phyloP scores from a whole-genome alignment of 2,797 vertebrate genomes.

The Pipistrellus pygmaeus region DNA sequence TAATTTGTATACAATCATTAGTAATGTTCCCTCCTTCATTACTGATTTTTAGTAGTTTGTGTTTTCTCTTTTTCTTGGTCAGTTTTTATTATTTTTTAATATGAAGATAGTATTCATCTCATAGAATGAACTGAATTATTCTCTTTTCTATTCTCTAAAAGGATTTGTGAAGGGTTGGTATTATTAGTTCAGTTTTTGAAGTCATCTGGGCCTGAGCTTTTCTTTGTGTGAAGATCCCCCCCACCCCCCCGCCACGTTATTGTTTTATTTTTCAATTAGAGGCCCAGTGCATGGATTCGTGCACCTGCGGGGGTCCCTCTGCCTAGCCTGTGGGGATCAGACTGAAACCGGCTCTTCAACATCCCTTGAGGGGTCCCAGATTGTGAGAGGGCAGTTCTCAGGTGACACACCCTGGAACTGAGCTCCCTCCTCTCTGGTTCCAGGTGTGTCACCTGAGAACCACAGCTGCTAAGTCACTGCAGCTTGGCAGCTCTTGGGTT shows the following conservation, averaged over 20 bases:
- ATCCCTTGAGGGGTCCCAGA: no score
- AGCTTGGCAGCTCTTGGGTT: no score
- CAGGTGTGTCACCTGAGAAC: no score
- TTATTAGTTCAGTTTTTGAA: constrained; percentile 4
- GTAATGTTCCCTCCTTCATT: not conserved
- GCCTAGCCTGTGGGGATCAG: no score
- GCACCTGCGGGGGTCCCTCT: no score
- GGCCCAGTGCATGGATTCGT: no score
- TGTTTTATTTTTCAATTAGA: not conserved
- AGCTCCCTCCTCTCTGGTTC: no score
- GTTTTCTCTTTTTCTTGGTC: not conserved
- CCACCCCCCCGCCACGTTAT: not conserved
- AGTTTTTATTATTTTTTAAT: not conserved
- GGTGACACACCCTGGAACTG: no score
- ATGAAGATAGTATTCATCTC: not conserved
- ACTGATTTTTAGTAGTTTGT: not conserved
- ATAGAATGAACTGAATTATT: not conserved
- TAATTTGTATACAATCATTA: not conserved
- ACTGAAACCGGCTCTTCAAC: no score
- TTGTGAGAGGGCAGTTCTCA: no score
- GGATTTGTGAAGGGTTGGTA: not conserved
- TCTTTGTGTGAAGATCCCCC: not conserved
- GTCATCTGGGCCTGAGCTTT: not conserved
- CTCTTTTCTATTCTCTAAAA: not conserved
- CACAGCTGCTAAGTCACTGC: no score